Conservation (phyloP, 2,797 vertebrate species). For the Neosilurus hyrtlii region DNA sequence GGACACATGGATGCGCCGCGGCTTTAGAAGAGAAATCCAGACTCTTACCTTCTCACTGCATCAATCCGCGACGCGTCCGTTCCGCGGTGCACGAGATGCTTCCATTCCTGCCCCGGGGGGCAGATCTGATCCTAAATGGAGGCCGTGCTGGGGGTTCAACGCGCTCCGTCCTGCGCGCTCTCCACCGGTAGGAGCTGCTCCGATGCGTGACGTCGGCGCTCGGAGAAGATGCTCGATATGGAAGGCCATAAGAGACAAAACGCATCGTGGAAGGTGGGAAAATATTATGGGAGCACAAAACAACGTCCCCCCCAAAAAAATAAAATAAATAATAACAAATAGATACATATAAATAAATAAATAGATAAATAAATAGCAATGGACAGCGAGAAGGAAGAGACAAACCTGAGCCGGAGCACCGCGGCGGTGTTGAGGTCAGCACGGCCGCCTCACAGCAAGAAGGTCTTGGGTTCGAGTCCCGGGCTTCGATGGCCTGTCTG, state of each 20-base stretch:
- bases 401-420: too few species aligned
- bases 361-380: too few species aligned
- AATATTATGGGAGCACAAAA: not conserved
- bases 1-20: constrained; percentile 9
- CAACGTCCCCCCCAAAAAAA: too few species aligned
- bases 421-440: too few species aligned
- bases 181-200: constrained; percentile 47
- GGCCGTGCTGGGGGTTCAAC: constrained; percentile 29
- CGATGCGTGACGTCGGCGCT: constrained; percentile 50
- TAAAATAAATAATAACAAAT: too few species aligned
- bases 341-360: too few species aligned
- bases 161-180: constrained; percentile 51
- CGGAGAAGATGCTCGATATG: constrained; percentile 25
- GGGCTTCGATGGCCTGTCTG: too few species aligned
- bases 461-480: too few species aligned
- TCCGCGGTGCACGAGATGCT: not conserved
- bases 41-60: constrained; percentile 45
- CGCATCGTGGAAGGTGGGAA: not conserved
- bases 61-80: constrained; percentile 24
- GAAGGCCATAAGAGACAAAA: constrained; percentile 9
- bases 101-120: constrained; percentile 25
- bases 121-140: constrained; percentile 17
- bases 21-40: not conserved
- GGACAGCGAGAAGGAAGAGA: too few species aligned
- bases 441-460: too few species aligned